Evolutionary conservation across 2,888 invertebrate genomes (phyloP), one percentile per base, ranked within the genome.

Genomic region (Amblyjoppa proteus): DNA sequence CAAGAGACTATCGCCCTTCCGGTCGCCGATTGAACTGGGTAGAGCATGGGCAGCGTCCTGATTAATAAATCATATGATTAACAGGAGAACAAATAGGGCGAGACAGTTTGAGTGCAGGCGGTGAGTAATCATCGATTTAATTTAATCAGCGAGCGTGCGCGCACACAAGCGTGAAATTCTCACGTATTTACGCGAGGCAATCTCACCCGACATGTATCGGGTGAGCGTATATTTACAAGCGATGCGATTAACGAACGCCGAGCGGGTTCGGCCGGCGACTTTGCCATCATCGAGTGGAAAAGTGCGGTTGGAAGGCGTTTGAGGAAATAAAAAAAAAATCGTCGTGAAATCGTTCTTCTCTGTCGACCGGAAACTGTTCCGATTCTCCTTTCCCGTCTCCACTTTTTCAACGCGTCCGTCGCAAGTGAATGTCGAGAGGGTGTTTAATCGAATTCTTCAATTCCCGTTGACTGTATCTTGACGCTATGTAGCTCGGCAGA

Each of bases 361-460:
- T 56, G 38, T 25, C 38, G 16, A 16, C 68, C 56, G 6, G 13
- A 28, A 34, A 11, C 13, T 13, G 25, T 58, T 75, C 41, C 41
- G n/a, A 16, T 68, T 68, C 56, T 49, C 70, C 80, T 83, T 84
- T 83, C 73, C 38, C 84, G 53, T 7, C 49, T 77, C 41, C n/a
- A 77, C 76, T 76, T 83, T 69, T 82, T 85, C 31, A 13, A 4
- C 49, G 5, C 28, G 5, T 34, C 34, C 70, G 38, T 64, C 51
- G 2, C 25, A n/a, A 64, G 51, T 38, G 25, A 49, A 38, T 34
- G 31, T 51, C 49, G 51, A 79, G 51, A 64, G 20, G 31, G n/a
- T 11, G 45, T 28, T 68, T 73, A 53, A 80, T 74, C 56, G 74
- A 73, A 80, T 51, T 49, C 25, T 25, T 51, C 51, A 25, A 41